These are phyloP conservation scores for Ichneumon xanthorius DNA, from an alignment of 2,888 invertebrate genomes.

Conservation along the genomic window DNA sequence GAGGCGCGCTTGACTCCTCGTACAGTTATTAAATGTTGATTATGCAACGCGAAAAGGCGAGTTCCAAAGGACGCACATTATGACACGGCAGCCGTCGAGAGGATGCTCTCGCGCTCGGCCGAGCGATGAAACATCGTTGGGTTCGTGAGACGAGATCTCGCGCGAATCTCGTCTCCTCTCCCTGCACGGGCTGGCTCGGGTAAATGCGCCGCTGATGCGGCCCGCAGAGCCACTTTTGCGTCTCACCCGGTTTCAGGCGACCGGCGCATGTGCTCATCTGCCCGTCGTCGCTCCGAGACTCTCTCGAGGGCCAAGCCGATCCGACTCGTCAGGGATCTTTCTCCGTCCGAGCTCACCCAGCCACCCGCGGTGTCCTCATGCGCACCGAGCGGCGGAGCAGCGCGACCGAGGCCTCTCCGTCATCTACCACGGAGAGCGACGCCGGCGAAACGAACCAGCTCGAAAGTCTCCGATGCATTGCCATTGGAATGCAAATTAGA, in stretches of 20 bases:
- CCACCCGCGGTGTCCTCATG: conserved; percentile 52
- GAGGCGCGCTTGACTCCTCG: conserved; percentile 47
- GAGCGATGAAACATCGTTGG: conserved; percentile 56
- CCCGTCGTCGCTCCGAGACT: conserved; percentile 37
- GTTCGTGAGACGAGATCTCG: conserved; percentile 52
- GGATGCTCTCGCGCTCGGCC: conserved; percentile 53
- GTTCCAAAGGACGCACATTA: conserved; percentile 79
- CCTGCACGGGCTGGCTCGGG: not conserved
- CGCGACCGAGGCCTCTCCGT: not conserved
- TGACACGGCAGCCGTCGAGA: conserved; percentile 74
- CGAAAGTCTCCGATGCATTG: conserved; percentile 40
- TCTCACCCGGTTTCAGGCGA: not conserved
- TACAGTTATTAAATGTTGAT: conserved; percentile 80
- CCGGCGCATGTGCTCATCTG: conserved; percentile 57
- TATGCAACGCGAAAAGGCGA: conserved; percentile 78
- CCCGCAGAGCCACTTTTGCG: conserved; percentile 1
- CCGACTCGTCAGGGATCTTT: conserved; percentile 28
- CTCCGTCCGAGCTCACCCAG: conserved; percentile 30
- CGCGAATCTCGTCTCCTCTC: conserved; percentile 35
- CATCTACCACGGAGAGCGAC: not conserved
- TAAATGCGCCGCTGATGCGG: not conserved
- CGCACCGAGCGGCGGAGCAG: conserved; percentile 10
- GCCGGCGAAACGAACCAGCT: conserved; percentile 38
- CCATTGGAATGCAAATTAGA: conserved; percentile 55
- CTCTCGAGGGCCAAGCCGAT: conserved; percentile 29